A percentile compares a stretch with the other conserved stretches of the same genome.
These are phyloP conservation scores for Psittacus erithacus DNA, from an alignment of 2,113 vertebrate genomes.

Conservation along the genomic window DNA sequence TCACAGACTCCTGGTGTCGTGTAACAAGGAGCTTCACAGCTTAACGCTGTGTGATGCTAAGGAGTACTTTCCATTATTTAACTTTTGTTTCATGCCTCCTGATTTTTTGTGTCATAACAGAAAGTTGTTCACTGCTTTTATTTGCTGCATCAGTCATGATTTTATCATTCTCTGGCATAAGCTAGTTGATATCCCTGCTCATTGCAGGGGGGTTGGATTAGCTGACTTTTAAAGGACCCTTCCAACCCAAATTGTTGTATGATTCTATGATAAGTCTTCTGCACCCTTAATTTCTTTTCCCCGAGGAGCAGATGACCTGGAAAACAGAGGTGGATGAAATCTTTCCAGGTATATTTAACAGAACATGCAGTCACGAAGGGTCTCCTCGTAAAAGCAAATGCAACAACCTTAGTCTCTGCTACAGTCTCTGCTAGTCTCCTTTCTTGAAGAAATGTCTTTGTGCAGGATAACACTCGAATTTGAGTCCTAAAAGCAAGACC, in stretches of 20 bases:
- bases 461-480: neutral
- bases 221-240: neutral
- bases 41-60: fast-evolving
- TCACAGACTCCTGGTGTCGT: neutral
- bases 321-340: neutral
- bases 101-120: neutral
- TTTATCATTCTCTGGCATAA: neutral
- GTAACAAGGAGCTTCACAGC: neutral
- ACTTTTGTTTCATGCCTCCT: neutral
- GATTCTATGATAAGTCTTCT: neutral
- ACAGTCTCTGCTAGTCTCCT: neutral
- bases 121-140: neutral
- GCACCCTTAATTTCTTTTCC: neutral
- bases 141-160: neutral
- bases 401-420: neutral
- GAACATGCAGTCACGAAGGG: neutral
- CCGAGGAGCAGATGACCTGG: neutral
- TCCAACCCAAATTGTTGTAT: neutral
- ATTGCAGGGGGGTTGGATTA: neutral
- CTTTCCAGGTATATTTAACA: neutral
- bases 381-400: neutral
- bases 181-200: neutral
- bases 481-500: conserved; percentile 12
- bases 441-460: neutral
- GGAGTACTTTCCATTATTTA: neutral